phyloP scores from a whole-genome alignment of 2,113 vertebrate species.

The cat (Felis catus) region F.catus_Fca126_mat1.0 CM031415.1:202229001-202229500 shows the following conservation, averaged over 20 bases:
- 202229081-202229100: accelerated
- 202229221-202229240: too few species aligned
- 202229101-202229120: too few species aligned
- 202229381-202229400: not conserved
- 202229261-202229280: not conserved
- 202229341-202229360: not conserved
- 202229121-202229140: not conserved
- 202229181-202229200: not conserved
- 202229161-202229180: too few species aligned
- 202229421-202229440: not conserved
- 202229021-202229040: not conserved
- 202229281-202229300: not conserved
- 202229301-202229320: accelerated
- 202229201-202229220: too few species aligned
- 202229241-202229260: not conserved
- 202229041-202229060: accelerated
- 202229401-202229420: not conserved
- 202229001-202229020: not conserved
- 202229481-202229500: too few species aligned
- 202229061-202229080: accelerated
- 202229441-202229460: not conserved
- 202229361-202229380: not conserved
- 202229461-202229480: not conserved
- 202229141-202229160: too few species aligned
- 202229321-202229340: not conserved